phyloP scores from a whole-genome alignment of 2,113 vertebrate genomes.

The Phylloscopus whistleri region DNA sequence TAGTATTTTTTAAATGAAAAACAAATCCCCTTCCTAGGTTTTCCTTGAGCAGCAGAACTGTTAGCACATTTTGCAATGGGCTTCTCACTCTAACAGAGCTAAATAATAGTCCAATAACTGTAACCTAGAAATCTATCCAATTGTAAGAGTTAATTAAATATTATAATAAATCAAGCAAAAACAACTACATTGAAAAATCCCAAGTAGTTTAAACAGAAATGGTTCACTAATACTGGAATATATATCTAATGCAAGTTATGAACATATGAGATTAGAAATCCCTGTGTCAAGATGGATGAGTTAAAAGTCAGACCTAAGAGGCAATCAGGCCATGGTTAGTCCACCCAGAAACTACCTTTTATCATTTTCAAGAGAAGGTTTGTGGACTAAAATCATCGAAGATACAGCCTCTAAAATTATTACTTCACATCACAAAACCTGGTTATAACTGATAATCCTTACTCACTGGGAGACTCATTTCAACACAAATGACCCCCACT shows the following conservation, averaged over 20 bases:
- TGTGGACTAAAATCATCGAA: not conserved
- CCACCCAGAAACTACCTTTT: not conserved
- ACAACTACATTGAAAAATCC: not conserved
- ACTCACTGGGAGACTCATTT: not conserved
- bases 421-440: not conserved
- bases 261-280: not conserved
- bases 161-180: not conserved
- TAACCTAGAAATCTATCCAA: not conserved
- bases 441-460: not conserved
- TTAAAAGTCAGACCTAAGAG: not conserved
- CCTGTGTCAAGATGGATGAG: not conserved
- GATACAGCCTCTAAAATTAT: not conserved
- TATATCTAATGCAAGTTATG: not conserved
- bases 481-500: not conserved
- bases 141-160: slow-evolving; percentile 9
- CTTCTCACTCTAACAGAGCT: not conserved
- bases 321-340: not conserved
- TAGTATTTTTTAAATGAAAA: not conserved
- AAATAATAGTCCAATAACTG: not conserved
- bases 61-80: not conserved
- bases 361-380: not conserved
- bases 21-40: not conserved
- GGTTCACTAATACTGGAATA: not conserved
- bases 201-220: not conserved
- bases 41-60: not conserved